Evolutionary conservation across 1,140 invertebrate species (phyloP), one percentile per base, ranked within the genome.

Genomic region (Anastrepha obliqua): DNA sequence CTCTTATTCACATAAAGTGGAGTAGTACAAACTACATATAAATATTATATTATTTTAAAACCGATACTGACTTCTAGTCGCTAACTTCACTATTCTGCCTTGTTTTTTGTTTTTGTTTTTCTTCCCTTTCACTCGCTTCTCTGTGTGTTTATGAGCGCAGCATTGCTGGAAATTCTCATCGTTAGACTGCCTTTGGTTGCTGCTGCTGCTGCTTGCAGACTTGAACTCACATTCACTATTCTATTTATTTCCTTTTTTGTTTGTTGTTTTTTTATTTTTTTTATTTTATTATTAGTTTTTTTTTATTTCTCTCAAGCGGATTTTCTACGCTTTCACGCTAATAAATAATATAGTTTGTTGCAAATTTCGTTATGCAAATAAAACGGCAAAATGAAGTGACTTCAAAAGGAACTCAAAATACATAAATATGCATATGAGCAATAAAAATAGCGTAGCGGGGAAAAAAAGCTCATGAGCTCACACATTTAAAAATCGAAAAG

Each of bases 1-100:
- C 74, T 81, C 74, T 81, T 20, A 15, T n/a, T n/a, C 47, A 55
- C 74, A 9, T 81, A 81, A 81, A 81, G 47, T 81, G 47, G 74
- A 81, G 74, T 81, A 81, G 20, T 81, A 55, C 29, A 29, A 29
- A 29, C 15, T 81, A 20, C 17, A 81, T 29, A 29, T 29, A 29
- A 29, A 29, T 29, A 29, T 29, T 81, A 29, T 29, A 29, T 29
- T 81, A 55, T 81, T 81, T 81, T 55, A 81, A 81, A 55, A 29
- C 67, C 67, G 6, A 58, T 81, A 11, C 47, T 51, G 44, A 81
- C 47, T 81, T 81, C 51, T 55, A 29, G 44, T 81, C 47, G 64
- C 64, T 67, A 7, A 39, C 64, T 67, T 20, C 29, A 20, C 11
- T 15, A 62, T 9, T 67, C 6, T 42, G 64, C 29, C 20, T 51